Evolutionary conservation across 2,888 invertebrate genomes (phyloP), one percentile per base, ranked within the genome.

Genomic region (Phymatocera aterrima): DNA sequence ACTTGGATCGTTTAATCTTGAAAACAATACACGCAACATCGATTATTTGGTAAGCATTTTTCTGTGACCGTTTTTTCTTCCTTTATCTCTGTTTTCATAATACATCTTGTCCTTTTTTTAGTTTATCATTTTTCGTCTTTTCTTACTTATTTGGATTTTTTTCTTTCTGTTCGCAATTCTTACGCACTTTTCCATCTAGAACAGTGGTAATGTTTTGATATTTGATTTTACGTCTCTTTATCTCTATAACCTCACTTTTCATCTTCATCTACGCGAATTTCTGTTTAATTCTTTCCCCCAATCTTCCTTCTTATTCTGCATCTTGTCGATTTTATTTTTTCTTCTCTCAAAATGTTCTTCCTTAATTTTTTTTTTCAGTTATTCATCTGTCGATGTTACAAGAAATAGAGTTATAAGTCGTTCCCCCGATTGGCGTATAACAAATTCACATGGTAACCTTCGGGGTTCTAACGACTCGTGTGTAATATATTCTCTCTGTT

Each of bases 1-100:
- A 77, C 82, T 86, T 43, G 85, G 84, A 82, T 85, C 84, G 40
- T 85, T 87, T 81, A 86, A 88, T 82, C 84, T 87, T 80, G 87
- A 86, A 3, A 83, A 81, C 74, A 77, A 78, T 48, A 83, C 82
- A 82, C 83, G 77, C 15, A 80, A 79, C 75, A 79, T 81, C 79
- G 68, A 81, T 80, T 83, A 82, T 64, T 78, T 82, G 84, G 88
- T 87, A 81, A 87, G 84, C 24, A 8, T 61, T 12, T 24, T 15
- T 68, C 5, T 24, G 21, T 4, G 10, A 34, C 34, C 40, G 21
- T 21, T 37, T 37, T 64, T 64, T 37, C 8, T 60, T 15, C 8
- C 18, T 37, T n/a, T 37, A 18, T 1, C 12, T 1, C 4, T 57
- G 21, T 57, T 34, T n/a, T 61, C 43, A 43, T 43, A n/a, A n/a